Conservation (phyloP, 2,113 vertebrate genomes). For the Takifugu bimaculatus region DNA sequence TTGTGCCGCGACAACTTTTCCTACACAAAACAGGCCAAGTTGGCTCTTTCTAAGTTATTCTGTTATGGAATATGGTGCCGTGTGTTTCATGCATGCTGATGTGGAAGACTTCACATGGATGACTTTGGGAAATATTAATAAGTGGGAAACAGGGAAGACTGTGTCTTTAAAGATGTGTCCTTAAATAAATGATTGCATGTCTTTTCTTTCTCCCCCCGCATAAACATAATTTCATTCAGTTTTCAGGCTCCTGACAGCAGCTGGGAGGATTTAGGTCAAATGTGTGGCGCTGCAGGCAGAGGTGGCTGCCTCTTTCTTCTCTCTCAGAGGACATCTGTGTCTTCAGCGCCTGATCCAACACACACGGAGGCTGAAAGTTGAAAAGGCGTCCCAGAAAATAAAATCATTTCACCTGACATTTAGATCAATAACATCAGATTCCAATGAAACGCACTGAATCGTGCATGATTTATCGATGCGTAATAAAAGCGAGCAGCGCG, state of each 20-base stretch:
- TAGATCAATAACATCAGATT: conserved; percentile 7
- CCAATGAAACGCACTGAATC: conserved; percentile 17
- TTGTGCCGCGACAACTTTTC: no score
- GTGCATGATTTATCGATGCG: conserved; percentile 19
- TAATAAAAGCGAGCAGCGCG: conserved; percentile 2
- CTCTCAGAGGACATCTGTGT: neutral
- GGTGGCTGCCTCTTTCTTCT: neutral
- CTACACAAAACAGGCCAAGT: no score
- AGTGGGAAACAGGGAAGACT: neutral
- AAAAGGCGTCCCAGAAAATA: conserved; percentile 4
- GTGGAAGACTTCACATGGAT: neutral
- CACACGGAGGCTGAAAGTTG: conserved; percentile 2
- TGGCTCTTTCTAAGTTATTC: no score
- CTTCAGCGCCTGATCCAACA: neutral
- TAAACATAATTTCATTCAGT: neutral
- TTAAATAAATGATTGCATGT: no score
- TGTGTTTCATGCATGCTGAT: no score
- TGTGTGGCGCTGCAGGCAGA: neutral
- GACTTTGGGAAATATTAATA: conserved; percentile 7
- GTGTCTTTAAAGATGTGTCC: no score
- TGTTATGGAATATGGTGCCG: no score
- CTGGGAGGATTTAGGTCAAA: neutral
- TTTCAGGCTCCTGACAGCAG: neutral
- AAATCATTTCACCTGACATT: conserved; percentile 10
- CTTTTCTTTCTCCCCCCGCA: no score